Percentiles rank a stretch among this genome's conserved stretches.
These are phyloP conservation scores for Caenorhabditis sulstoni DNA, from an alignment of 2,888 invertebrate species.

Conservation along the genomic window DNA sequence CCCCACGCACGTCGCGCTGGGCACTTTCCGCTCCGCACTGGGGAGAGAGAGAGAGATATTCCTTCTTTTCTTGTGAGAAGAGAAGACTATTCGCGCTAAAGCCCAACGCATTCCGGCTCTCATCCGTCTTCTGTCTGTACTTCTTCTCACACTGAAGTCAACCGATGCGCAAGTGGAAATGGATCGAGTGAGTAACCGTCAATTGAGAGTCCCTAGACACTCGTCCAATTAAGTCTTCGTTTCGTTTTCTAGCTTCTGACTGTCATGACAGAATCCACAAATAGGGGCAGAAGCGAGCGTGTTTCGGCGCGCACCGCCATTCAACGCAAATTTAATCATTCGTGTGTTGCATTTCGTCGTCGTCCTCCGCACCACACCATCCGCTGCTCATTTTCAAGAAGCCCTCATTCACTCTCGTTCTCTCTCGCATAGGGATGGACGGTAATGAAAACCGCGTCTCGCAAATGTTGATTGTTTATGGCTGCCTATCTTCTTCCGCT, in stretches of 20 bases:
- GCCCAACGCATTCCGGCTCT: conserved; percentile 6
- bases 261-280: conserved; percentile 46
- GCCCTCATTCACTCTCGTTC: conserved; percentile 6
- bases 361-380: conserved; percentile 23
- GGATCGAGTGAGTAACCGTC: conserved; percentile 48
- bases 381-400: conserved; percentile 37
- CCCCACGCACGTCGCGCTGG: conserved; percentile 14
- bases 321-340: conserved; percentile 56
- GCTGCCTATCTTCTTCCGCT: conserved; percentile 28
- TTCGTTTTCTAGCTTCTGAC: conserved; percentile 34
- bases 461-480: conserved; percentile 55
- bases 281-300: conserved; percentile 37
- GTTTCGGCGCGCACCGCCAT: conserved; percentile 30
- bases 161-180: conserved; percentile 56
- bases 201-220: conserved; percentile 4
- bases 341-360: conserved; percentile 52
- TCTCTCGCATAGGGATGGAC: conserved; percentile 15
- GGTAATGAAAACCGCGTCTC: conserved; percentile 51
- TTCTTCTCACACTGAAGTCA: conserved; percentile 43
- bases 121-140: conserved; percentile 44
- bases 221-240: conserved; percentile 34
- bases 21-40: conserved; percentile 19
- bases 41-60: neutral
- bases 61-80: conserved; percentile 34
- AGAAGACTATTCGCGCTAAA: too few species aligned